Base-by-base conservation (phyloP, 2,113 vertebrate genomes). In the Catharus bicknelli region DNA sequence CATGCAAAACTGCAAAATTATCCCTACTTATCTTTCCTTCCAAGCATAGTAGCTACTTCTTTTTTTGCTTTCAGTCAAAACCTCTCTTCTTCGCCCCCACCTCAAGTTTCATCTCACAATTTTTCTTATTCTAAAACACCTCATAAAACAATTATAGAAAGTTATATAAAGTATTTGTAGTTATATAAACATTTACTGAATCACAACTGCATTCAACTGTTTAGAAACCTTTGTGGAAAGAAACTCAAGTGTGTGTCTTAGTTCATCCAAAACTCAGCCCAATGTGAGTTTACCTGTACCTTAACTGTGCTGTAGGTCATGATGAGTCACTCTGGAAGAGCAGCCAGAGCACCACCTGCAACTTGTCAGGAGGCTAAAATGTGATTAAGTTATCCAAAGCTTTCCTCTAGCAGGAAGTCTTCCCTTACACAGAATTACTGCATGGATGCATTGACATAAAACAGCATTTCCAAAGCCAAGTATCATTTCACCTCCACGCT, bases 261-360 rank as follows among this genome's bases (percentile, higher is more conserved):
- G 16, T n/a, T 78, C 22, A 94, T 73, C 22, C 62, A 51, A 34
- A 90, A 76, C 16, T 76, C 54, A 48, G 30, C 30, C 64, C 26
- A 29, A 7, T 3, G 13, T 5, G 7, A 36, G 21, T 51, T 26
- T 79, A 73, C 36, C 88, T 75, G 7, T 15, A 14, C 57, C 66
- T 79, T 79, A 68, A 59, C 54, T 25, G 7, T 53, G 45, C 83
- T 64, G n/a, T 5, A 93, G 54, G 58, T 88, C 42, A 45, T 2
- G 85, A 90, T 16, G 90, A 95, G 79, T 88, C 88, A 76, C 62
- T 91, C 83, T 79, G 88, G 26, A 90, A 82, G 27, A 85, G 40
- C 30, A 61, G 75, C 48, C 83, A 82, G 29, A 88, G 70, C 59
- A 84, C 14, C 64, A 89, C 58, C 67, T 87, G 85, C 80, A 83